Evolutionary conservation across 2,888 invertebrate species (phyloP).

Genomic region (Apotomis turbidana): DNA sequence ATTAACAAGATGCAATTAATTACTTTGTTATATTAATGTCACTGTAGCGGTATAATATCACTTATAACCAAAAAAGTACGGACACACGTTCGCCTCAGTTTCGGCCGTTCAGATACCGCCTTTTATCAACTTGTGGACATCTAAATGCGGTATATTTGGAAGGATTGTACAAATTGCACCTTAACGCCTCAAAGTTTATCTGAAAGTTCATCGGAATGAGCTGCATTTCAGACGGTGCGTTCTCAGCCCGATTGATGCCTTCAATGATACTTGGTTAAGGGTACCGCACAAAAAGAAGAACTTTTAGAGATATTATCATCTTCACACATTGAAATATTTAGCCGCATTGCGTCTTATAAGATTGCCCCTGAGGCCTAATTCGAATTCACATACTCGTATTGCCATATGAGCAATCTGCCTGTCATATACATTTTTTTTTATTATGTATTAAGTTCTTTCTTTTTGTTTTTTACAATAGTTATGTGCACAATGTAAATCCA

Average conservation of each 20-base stretch:
- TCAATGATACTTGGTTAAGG: constrained; percentile 48
- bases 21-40: constrained; percentile 40
- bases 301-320: constrained; percentile 52
- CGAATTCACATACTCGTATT: too few relatives aligned
- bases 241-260: constrained; percentile 56
- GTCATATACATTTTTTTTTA: too few relatives aligned
- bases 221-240: constrained; percentile 52
- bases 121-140: constrained; percentile 63
- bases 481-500: too few relatives aligned
- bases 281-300: constrained; percentile 58
- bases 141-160: constrained; percentile 67
- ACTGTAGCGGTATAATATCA: constrained; percentile 31
- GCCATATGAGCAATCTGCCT: too few relatives aligned
- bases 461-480: too few relatives aligned
- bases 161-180: constrained; percentile 71
- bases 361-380: too few relatives aligned
- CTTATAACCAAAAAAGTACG: constrained; percentile 22
- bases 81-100: constrained; percentile 19
- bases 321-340: constrained; percentile 44
- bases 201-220: constrained; percentile 56
- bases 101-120: constrained; percentile 42
- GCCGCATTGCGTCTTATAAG: background rate
- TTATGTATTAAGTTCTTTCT: too few relatives aligned
- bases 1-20: constrained; percentile 29
- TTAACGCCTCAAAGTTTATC: constrained; percentile 71